Conservation (phyloP, 2,113 vertebrate species). For the Bos taurus region DNA sequence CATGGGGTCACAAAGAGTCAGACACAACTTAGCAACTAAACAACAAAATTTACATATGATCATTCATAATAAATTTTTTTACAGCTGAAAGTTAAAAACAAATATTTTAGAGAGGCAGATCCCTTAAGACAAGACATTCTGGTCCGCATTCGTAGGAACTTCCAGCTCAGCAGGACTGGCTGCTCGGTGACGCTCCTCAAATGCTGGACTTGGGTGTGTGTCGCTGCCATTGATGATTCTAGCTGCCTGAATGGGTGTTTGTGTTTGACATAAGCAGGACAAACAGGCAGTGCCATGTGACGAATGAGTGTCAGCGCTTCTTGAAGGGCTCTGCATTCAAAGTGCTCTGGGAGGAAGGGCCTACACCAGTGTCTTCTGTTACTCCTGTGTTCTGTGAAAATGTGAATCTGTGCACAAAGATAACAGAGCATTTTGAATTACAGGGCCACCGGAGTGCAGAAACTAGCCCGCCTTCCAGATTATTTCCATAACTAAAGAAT, state of each 20-base stretch:
- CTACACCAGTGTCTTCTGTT: not conserved
- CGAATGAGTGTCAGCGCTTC: not conserved
- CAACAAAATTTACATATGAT: not conserved
- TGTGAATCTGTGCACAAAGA: slow-evolving; percentile 4
- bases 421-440: slow-evolving; percentile 34
- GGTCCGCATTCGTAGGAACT: not conserved
- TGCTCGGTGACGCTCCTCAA: not conserved
- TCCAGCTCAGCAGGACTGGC: no score
- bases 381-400: not conserved
- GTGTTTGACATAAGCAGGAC: not conserved
- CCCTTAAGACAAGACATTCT: not conserved
- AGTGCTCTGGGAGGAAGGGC: not conserved
- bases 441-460: not conserved
- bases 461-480: not conserved
- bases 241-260: not conserved
- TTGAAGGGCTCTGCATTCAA: not conserved
- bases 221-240: not conserved
- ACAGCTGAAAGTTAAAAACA: not conserved
- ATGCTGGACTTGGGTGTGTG: not conserved
- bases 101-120: not conserved
- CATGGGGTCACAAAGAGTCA: not conserved
- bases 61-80: not conserved
- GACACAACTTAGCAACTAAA: not conserved
- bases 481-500: slow-evolving; percentile 27
- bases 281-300: not conserved